These are phyloP conservation scores for Conger conger DNA, from an alignment of 2,113 vertebrate species.

Conservation along the genomic window DNA sequence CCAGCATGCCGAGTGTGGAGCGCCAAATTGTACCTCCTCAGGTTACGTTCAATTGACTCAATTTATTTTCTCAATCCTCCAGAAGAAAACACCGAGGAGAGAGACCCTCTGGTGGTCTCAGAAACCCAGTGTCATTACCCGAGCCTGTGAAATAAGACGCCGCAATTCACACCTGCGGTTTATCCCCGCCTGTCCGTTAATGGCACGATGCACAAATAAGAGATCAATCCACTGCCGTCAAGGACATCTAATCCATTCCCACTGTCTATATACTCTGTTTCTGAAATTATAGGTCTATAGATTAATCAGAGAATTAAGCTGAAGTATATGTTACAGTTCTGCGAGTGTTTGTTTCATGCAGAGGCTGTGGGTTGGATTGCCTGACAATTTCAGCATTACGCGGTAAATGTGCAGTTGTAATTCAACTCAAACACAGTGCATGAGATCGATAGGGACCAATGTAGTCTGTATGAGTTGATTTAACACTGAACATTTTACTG, in stretches of 20 bases:
- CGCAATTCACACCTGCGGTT: neutral
- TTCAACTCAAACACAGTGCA: too few relatives aligned
- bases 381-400: too few relatives aligned
- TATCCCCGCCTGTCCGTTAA: neutral
- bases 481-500: too few relatives aligned
- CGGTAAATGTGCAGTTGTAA: too few relatives aligned
- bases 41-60: conserved; percentile 6
- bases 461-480: too few relatives aligned
- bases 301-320: too few relatives aligned
- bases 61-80: conserved; percentile 12
- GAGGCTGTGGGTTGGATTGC: too few relatives aligned
- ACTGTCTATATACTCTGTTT: neutral
- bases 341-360: too few relatives aligned
- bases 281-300: neutral
- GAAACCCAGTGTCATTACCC: neutral
- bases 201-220: neutral
- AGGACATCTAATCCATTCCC: neutral
- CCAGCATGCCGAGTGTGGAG: neutral
- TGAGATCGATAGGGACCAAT: too few relatives aligned
- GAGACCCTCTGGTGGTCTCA: neutral
- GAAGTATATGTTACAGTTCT: too few relatives aligned
- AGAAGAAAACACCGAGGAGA: neutral
- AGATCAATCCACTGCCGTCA: neutral
- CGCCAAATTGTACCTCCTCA: neutral
- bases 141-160: neutral